Base-by-base conservation (phyloP, 2,797 vertebrate species). In the Odontamblyopus lacepedii region DNA sequence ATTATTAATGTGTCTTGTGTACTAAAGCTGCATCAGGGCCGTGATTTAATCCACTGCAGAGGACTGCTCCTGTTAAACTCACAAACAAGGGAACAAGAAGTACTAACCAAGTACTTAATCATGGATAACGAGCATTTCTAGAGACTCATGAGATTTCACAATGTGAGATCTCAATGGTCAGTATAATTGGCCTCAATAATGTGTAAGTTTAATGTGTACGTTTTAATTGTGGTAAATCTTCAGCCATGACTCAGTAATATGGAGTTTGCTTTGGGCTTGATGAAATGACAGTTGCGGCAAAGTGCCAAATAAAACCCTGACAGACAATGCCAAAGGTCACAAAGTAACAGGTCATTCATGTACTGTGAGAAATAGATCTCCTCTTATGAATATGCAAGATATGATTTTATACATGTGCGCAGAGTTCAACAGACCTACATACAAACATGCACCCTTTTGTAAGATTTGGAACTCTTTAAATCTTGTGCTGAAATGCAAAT, bases 401-500 rank as follows among this genome's bases (percentile, higher is more conserved):
- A 38, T 35, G 23, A 68, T 38, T 15, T 38, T 57, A 48, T 48
- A 66, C 29, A 35, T 57, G 67, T 68, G 48, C 50, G 71, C 35
- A 57, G 23, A 0, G 53, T 1, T 59, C 70, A 60, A 27, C 56
- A 19, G 38, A 72, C 65, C 55, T 26, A 35, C 26, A 70, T 32
- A 61, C 16, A 70, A 19, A 19, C 77, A 78, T 60, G 60, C 26
- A 23, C 63, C 76, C 27, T 61, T 76, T 66, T 71, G 72, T n/a
- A 15, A 16, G 72, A 59, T 77, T 82, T 77, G 63, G 74, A 86
- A 67, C 55, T 62, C 71, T 41, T 71, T 56, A 29, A 60, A 56
- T 57, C 78, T 82, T 66, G 84, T 88, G 81, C 87, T 71, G 50
- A 75, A 70, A 73, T 78, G 81, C 65, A 81, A 84, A 85, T 69